Percentiles rank a stretch among this genome's conserved stretches.
phyloP scores from a whole-genome alignment of 2,888 invertebrate species.

The Plagodis pulveraria region DNA sequence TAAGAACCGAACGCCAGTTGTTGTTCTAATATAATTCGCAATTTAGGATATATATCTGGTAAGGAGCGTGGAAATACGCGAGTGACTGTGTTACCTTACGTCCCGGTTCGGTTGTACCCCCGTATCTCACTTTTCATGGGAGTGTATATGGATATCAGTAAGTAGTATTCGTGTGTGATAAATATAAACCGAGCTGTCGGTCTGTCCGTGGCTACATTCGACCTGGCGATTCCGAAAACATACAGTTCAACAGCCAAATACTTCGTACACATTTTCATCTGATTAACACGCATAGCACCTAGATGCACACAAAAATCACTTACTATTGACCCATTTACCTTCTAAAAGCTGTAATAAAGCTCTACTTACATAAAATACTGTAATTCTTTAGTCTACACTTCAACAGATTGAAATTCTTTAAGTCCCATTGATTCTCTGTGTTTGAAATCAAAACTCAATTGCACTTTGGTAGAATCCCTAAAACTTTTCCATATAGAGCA shows the following conservation, averaged over 20 bases:
- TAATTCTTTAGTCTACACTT: too few species aligned
- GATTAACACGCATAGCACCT: not conserved
- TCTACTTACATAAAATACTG: not conserved
- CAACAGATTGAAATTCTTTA: too few species aligned
- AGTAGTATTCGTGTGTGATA: conserved; percentile 64
- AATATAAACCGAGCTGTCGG: conserved; percentile 68
- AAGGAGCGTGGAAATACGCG: conserved; percentile 14
- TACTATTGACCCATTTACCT: conserved; percentile 10
- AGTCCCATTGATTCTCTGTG: too few species aligned
- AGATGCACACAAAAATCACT: conserved; percentile 4
- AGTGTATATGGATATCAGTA: conserved; percentile 62
- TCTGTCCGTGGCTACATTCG: conserved; percentile 18
- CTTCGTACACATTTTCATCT: conserved; percentile 6
- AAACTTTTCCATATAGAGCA: too few species aligned
- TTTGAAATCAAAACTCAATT: too few species aligned
- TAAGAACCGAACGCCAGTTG: conserved; percentile 70
- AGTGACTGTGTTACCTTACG: conserved; percentile 36
- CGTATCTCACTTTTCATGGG: conserved; percentile 38
- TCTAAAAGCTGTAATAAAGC: conserved; percentile 8
- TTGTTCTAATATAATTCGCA: conserved; percentile 49
- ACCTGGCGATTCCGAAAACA: conserved; percentile 32
- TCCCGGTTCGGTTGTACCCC: not conserved
- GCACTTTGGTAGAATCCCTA: too few species aligned
- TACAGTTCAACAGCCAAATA: conserved; percentile 24
- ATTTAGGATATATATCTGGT: conserved; percentile 52